Evolutionary conservation across 2,888 invertebrate species (phyloP).

Genomic region (Nemoura dubitans): DNA sequence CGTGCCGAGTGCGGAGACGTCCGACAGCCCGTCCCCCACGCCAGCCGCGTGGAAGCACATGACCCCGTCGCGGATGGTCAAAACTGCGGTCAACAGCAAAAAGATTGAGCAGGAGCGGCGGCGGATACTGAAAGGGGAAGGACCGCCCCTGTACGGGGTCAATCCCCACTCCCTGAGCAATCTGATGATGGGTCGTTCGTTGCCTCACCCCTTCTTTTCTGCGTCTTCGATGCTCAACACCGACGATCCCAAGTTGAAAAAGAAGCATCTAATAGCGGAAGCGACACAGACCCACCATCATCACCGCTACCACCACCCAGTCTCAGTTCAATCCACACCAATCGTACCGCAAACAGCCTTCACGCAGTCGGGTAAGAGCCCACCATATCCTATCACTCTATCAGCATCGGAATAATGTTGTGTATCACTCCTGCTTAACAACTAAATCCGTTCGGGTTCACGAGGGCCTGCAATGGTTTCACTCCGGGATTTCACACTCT

Average conservation of each 20-base stretch:
- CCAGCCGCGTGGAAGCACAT: slow-evolving; percentile 57
- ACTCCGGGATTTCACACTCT: not conserved
- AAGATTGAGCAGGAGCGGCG: slow-evolving; percentile 66
- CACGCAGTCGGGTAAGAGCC: slow-evolving; percentile 69
- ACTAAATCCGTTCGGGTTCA: not conserved
- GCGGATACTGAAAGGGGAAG: slow-evolving; percentile 62
- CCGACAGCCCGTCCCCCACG: slow-evolving; percentile 53
- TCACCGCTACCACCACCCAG: slow-evolving; percentile 49
- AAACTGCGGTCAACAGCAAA: slow-evolving; percentile 72
- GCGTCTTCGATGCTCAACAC: slow-evolving; percentile 35
- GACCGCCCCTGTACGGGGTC: slow-evolving; percentile 53
- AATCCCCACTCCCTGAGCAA: slow-evolving; percentile 44
- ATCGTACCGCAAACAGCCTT: slow-evolving; percentile 53
- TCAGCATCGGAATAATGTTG: slow-evolving; percentile 37
- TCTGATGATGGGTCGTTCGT: slow-evolving; percentile 47
- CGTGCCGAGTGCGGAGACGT: slow-evolving; percentile 54
- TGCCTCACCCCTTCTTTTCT: slow-evolving; percentile 45
- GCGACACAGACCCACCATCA: slow-evolving; percentile 60
- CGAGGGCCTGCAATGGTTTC: not conserved
- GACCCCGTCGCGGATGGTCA: slow-evolving; percentile 70
- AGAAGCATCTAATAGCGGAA: slow-evolving; percentile 61
- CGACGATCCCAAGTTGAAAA: slow-evolving; percentile 60
- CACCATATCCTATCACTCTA: slow-evolving; percentile 45
- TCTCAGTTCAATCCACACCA: slow-evolving; percentile 60
- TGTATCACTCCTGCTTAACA: slow-evolving; percentile 38